Conservation (phyloP, 2,797 vertebrate genomes). For the Xiphorhynchus erythropygius region DNA sequence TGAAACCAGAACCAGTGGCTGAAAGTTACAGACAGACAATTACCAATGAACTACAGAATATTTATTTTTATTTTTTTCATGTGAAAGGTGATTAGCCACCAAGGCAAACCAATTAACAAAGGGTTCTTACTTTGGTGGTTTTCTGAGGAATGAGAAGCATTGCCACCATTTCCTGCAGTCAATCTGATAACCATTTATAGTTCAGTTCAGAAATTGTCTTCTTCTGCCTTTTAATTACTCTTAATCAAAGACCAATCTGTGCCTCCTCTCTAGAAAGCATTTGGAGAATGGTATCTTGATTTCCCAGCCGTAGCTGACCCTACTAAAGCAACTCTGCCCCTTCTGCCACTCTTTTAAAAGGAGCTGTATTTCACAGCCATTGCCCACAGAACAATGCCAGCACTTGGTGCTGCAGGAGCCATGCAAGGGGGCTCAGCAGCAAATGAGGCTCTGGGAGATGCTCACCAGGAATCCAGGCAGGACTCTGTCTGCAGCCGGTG, state of each 20-base stretch:
- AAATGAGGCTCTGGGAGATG: background rate
- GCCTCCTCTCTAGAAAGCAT: background rate
- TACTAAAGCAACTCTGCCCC: background rate
- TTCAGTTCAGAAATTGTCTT: background rate
- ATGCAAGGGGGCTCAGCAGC: background rate
- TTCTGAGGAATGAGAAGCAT: background rate
- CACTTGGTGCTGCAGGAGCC: background rate
- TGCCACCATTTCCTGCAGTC: background rate
- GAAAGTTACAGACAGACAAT: background rate
- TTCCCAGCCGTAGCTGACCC: background rate
- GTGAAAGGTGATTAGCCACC: background rate
- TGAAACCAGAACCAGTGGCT: background rate
- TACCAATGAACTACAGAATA: background rate
- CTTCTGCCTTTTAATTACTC: background rate
- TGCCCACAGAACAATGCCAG: background rate
- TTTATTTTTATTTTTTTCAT: background rate
- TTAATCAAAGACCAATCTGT: background rate
- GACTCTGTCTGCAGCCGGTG: background rate
- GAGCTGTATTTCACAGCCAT: background rate
- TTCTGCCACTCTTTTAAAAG: background rate
- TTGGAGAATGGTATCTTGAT: background rate
- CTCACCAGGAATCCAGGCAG: background rate
- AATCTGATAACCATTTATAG: fast-evolving
- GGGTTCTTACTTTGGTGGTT: background rate
- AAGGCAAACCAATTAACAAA: background rate